These are phyloP conservation scores for Dasyornis broadbenti DNA, from an alignment of 2,113 vertebrate genomes.

Conservation along the genomic window DNA sequence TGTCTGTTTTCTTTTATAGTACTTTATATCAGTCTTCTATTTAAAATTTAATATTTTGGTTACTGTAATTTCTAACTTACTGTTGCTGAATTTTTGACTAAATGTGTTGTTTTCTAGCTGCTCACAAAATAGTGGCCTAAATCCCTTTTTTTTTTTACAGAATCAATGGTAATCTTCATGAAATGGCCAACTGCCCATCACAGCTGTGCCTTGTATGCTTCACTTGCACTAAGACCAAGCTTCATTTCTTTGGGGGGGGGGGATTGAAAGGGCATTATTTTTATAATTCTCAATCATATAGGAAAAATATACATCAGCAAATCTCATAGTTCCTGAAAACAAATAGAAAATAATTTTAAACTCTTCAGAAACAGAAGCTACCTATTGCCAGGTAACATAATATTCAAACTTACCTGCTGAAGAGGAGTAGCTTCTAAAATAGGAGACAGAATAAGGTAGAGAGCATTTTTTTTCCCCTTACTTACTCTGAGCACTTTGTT, in stretches of 20 bases:
- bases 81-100: neutral
- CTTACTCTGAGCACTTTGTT: neutral
- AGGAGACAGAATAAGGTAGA: neutral
- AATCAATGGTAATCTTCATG: neutral
- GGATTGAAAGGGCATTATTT: slow-evolving; percentile 3
- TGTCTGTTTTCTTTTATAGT: neutral
- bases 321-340: neutral
- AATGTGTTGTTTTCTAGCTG: neutral
- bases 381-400: neutral
- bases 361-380: neutral
- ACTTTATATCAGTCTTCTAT: neutral
- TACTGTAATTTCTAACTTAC: neutral
- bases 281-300: neutral
- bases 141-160: neutral
- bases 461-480: neutral
- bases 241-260: neutral
- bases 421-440: neutral
- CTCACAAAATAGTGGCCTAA: neutral
- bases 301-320: neutral
- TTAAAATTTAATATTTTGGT: neutral
- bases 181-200: slow-evolving; percentile 5
- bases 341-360: neutral
- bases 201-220: slow-evolving; percentile 23
- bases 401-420: neutral
- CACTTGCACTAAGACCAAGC: neutral